Evolutionary conservation across 2,888 invertebrate species (phyloP).

Genomic region (Pachydiplax longipennis): DNA sequence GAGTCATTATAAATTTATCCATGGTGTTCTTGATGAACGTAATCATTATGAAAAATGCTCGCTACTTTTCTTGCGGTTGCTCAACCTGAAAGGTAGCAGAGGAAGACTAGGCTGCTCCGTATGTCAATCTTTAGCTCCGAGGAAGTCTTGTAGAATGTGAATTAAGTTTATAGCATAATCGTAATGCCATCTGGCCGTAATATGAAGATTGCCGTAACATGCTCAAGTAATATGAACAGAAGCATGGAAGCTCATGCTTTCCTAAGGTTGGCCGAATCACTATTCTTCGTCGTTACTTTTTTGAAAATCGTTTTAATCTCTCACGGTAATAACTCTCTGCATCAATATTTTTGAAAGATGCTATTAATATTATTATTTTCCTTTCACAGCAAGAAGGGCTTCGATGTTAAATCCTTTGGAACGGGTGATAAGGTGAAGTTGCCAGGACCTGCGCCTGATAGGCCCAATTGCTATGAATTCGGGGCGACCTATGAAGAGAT

Average conservation of each 20-base stretch:
- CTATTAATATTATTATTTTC: background rate
- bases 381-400: conserved; percentile 87
- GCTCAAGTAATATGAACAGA: conserved; percentile 99
- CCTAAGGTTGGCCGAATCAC: conserved; percentile 66
- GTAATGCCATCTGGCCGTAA: conserved; percentile 46
- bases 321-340: background rate
- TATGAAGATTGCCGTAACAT: conserved; percentile 90
- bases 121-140: background rate
- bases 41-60: background rate
- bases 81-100: conserved; percentile 7
- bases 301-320: background rate
- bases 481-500: conserved; percentile 95
- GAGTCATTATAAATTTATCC: background rate
- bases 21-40: background rate
- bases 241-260: conserved; percentile 99
- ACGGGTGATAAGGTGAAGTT: conserved; percentile 96
- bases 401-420: conserved; percentile 92
- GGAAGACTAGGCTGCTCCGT: background rate
- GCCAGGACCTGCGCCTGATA: conserved; percentile 91
- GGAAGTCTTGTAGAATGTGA: background rate
- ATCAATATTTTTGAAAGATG: background rate
- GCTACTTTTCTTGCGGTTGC: background rate
- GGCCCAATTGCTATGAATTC: conserved; percentile 97
- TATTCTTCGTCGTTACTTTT: background rate
- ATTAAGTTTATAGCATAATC: background rate